phyloP scores from a whole-genome alignment of 2,113 vertebrate species.

The Lathamus discolor region DNA sequence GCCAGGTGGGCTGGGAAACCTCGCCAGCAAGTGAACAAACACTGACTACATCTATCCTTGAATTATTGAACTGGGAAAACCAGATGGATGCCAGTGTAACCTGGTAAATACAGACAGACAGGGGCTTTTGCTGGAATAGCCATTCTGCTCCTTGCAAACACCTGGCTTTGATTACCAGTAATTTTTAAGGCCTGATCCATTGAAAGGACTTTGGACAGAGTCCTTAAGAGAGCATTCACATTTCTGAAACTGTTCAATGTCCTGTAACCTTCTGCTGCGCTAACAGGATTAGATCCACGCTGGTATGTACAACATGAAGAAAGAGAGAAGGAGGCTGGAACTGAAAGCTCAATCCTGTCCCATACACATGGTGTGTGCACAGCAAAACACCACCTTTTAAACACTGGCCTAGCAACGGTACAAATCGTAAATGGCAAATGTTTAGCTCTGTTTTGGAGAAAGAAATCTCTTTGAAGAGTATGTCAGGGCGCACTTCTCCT shows the following conservation, averaged over 20 bases:
- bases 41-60: slow-evolving; percentile 4
- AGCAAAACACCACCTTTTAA: slow-evolving; percentile 34
- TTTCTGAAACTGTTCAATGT: neutral
- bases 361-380: neutral
- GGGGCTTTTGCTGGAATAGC: slow-evolving; percentile 10
- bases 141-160: slow-evolving; percentile 10
- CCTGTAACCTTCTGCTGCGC: slow-evolving; percentile 46
- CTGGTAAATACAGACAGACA: slow-evolving; percentile 3
- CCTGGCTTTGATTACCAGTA: neutral
- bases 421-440: slow-evolving; percentile 24
- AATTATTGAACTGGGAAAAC: slow-evolving; percentile 24
- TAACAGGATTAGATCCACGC: slow-evolving; percentile 32
- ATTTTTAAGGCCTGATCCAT: slow-evolving; percentile 31
- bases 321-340: slow-evolving; percentile 17
- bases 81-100: neutral
- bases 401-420: slow-evolving; percentile 33
- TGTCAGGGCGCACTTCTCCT: slow-evolving; percentile 79
- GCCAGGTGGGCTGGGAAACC: slow-evolving; percentile 37
- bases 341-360: slow-evolving; percentile 33
- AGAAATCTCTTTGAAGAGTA: neutral
- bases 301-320: slow-evolving; percentile 28
- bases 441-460: slow-evolving; percentile 8
- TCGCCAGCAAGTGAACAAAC: slow-evolving; percentile 25
- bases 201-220: slow-evolving; percentile 1
- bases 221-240: slow-evolving; percentile 30